Evolutionary conservation across 2,888 invertebrate genomes (phyloP).

Genomic region (Heliconius ismenius): DNA sequence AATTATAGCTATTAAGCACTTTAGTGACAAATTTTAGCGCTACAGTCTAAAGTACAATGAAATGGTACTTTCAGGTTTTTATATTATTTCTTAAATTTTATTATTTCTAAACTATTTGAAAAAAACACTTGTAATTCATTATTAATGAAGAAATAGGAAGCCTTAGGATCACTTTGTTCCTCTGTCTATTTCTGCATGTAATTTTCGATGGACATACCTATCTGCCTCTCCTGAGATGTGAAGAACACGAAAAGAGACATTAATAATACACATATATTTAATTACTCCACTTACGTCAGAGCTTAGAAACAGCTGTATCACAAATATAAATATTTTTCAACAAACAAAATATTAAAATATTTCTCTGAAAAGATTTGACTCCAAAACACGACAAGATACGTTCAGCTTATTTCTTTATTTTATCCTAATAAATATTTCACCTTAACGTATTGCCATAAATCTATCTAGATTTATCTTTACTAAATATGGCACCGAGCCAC

Average conservation of each 20-base stretch:
- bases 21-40: constrained; percentile 3
- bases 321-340: not conserved
- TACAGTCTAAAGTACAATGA: not conserved
- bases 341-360: no score
- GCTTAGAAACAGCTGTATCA: not conserved
- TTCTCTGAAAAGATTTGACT: not conserved
- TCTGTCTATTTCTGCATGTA: not conserved
- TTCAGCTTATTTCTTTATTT: no score
- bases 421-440: no score
- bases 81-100: not conserved
- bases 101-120: not conserved
- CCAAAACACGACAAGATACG: no score
- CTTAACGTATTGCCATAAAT: no score
- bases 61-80: not conserved
- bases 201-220: not conserved
- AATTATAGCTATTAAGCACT: constrained; percentile 7
- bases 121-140: no score
- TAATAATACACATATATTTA: no score
- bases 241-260: no score
- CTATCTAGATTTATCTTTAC: not conserved
- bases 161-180: not conserved
- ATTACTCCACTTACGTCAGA: not conserved
- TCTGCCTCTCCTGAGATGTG: no score
- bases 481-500: not conserved
- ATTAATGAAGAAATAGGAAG: no score